Base-by-base conservation (phyloP, 1,140 invertebrate genomes). In the Rhagoletis zephyria region DNA sequence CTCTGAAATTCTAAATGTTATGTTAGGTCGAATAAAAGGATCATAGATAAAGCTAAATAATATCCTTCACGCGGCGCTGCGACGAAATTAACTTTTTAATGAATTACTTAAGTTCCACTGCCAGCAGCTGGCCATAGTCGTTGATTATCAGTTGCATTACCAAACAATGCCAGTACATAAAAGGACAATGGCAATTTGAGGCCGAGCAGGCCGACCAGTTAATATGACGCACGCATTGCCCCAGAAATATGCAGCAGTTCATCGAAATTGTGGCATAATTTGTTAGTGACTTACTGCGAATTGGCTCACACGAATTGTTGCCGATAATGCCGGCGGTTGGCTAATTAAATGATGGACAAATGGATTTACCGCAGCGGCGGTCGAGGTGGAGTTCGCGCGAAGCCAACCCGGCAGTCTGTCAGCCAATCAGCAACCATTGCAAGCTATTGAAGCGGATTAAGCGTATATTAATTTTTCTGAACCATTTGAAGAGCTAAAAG, bases 21-120 rank as follows among this genome's bases (percentile, higher is more conserved):
- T 30, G 30, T 30, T 30, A 30, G 30, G 30, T 30, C 30, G 30
- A 30, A 30, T 30, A 30, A 30, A 30, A 30, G 30, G 30, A 30
- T 30, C 30, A 30, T 30, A 30, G 30, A 30, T 30, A 30, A 30
- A 30, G 9, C n/a, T 14, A 64, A 64, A 64, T 1, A 16, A 19
- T n/a, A 2, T 30, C 5, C 30, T 19, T 67, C 65, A 42, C 40
- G 10, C 67, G 1, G 45, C 40, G 6, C 4, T 6, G 4, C 67
- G 61, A 63, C 14, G 30, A 81, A 81, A 81, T 81, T 81, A 81
- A 81, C 16, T 81, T 81, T 81, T 81, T 81, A 81, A 81, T 81
- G 48, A 81, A 81, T 51, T 56, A 81, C 74, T 81, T 81, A 48
- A 81, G 74, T n/a, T 19, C 3, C 7, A 56, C 14, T n/a, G 74